Conservation (phyloP, 2,888 invertebrate genomes). For the Apocheima hispidaria region DNA sequence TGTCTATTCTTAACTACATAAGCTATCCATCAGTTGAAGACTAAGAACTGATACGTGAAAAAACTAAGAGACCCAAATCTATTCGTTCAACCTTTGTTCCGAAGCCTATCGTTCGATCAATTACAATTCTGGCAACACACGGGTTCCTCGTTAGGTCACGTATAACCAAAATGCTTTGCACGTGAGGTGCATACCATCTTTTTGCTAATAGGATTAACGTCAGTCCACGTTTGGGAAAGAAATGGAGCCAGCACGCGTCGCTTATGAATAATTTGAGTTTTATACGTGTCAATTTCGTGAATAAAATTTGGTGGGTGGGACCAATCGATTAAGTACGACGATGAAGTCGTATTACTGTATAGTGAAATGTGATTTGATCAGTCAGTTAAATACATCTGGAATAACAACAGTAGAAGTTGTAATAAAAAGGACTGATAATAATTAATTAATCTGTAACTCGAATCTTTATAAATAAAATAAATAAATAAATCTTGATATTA, state of each 20-base stretch:
- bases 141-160: constrained; percentile 56
- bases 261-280: constrained; percentile 43
- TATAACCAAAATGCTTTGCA: constrained; percentile 61
- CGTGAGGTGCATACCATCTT: constrained; percentile 60
- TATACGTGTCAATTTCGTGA: constrained; percentile 31
- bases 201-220: constrained; percentile 64
- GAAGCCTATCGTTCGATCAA: constrained; percentile 52
- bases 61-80: constrained; percentile 49
- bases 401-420: too few species aligned
- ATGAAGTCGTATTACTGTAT: background rate
- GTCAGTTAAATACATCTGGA: too few species aligned
- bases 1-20: background rate
- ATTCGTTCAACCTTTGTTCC: constrained; percentile 28
- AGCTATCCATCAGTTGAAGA: background rate
- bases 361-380: background rate
- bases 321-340: constrained; percentile 1
- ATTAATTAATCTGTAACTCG: too few species aligned
- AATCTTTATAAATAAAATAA: too few species aligned
- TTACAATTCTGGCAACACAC: constrained; percentile 58
- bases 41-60: constrained; percentile 22
- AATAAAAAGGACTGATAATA: too few species aligned
- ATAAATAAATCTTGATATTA: too few species aligned
- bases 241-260: constrained; percentile 41
- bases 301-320: constrained; percentile 12
- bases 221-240: constrained; percentile 50